Base-by-base conservation (phyloP, 2,888 invertebrate species). In the Trachelus tabidus region DNA sequence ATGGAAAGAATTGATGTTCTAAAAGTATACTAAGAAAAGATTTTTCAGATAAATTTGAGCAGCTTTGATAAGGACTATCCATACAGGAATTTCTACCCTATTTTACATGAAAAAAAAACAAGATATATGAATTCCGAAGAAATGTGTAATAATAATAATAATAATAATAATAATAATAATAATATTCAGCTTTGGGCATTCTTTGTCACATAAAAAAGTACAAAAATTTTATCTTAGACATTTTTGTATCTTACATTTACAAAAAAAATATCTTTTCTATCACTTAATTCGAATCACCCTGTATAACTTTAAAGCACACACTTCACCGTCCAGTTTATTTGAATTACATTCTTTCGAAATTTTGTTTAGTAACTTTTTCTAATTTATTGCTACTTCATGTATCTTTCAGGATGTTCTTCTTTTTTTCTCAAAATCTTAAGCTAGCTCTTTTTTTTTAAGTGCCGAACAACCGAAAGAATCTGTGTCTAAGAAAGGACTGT, bases 401-500 rank as follows among this genome's bases (percentile, higher is more conserved):
- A 9, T 56, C 56, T 23, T 23, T 56, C 23, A 9, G 23, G 56
- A 56, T 23, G 2, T 23, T 56, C 9, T 56, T 9, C 15, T 23
- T 56, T 23, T 23, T 56, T 15, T 56, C 40, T 56, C 23, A 9
- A 56, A 56, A 56, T 2, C 23, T 23, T 56, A 56, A 23, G 56
- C 0, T 56, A 23, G 56, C 56, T 23, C 9, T 23, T 23, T 56
- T 56, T 56, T 56, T 56, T 56, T 56, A 56, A 23, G 23, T 56
- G 15, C 33, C 71, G 23, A 40, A 31, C 79, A 80, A 79, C 78
- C 80, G 79, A 68, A 79, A 79, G 81, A 82, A 80, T 76, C 79
- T 76, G 81, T 83, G 87, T 85, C 75, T 79, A 81, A 69, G 80
- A 80, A 81, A 83, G 82, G 81, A 87, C 84, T 85, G 85, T 79